These are phyloP conservation scores for Adela reaumurella DNA, from an alignment of 2,888 invertebrate genomes.

Conservation along the genomic window DNA sequence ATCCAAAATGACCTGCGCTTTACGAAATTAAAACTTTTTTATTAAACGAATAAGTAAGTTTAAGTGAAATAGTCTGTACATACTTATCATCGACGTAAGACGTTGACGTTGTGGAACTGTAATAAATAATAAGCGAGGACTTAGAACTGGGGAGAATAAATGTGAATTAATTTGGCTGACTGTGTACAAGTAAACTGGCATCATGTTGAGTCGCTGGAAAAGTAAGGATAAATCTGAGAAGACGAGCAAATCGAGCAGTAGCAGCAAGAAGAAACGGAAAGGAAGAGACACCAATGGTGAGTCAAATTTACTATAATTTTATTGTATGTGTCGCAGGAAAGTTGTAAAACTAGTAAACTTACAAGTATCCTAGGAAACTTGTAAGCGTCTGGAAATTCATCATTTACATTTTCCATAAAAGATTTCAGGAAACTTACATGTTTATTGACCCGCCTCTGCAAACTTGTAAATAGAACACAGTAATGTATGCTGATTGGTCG, in stretches of 20 bases:
- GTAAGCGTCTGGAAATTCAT: too few species aligned
- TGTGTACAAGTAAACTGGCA: constrained; percentile 7
- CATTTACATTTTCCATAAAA: neutral
- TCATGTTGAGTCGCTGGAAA: constrained; percentile 82
- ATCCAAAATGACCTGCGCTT: neutral
- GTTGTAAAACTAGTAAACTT: too few species aligned
- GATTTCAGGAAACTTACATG: neutral
- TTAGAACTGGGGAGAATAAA: neutral
- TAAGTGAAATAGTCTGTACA: neutral
- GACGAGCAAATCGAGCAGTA: constrained; percentile 51
- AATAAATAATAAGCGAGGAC: neutral
- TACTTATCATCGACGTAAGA: neutral
- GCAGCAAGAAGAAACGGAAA: constrained; percentile 80
- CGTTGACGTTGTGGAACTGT: neutral
- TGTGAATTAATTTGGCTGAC: neutral
- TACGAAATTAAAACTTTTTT: neutral
- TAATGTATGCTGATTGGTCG: too few species aligned
- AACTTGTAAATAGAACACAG: too few species aligned
- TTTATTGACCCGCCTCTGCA: too few species aligned
- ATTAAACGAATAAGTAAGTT: neutral
- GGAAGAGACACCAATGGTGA: constrained; percentile 74
- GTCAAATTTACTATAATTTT: too few species aligned
- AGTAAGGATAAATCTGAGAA: constrained; percentile 79
- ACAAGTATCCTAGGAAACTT: too few species aligned
- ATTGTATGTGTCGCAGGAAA: too few species aligned